Conservation (phyloP, 2,113 vertebrate genomes). For the Lepisosteus osseus region DNA sequence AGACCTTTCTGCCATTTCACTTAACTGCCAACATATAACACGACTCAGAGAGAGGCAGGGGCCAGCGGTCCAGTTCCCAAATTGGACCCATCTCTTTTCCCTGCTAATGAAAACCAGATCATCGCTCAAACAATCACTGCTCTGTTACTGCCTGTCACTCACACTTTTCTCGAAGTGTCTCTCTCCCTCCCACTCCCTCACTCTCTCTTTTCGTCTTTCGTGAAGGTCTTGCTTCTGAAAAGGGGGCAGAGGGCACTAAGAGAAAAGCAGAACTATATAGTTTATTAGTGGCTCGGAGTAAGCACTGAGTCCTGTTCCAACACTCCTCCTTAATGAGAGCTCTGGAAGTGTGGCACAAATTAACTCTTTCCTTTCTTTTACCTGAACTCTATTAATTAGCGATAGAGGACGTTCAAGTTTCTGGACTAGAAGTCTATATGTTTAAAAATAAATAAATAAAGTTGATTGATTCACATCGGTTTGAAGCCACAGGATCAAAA, state of each 20-base stretch:
- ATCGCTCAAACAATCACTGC: constrained; percentile 61
- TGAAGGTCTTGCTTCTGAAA: not conserved
- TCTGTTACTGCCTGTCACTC: constrained; percentile 63
- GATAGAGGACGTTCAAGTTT: too few species aligned
- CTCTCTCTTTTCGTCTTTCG: constrained; percentile 25
- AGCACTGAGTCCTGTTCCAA: too few species aligned
- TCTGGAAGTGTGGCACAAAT: too few species aligned
- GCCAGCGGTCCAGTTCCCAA: constrained; percentile 61
- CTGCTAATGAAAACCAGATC: constrained; percentile 78
- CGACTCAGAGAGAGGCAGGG: constrained; percentile 46
- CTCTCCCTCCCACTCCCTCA: constrained; percentile 25
- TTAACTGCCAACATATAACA: constrained; percentile 54
- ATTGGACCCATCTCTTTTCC: constrained; percentile 54
- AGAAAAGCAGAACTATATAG: not conserved
- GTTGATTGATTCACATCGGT: too few species aligned
- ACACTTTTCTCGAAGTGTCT: constrained; percentile 32
- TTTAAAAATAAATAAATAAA: too few species aligned
- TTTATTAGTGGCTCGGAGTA: not conserved
- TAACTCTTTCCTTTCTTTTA: too few species aligned
- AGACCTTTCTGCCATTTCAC: constrained; percentile 5
- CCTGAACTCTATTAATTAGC: too few species aligned
- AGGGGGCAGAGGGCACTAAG: too few species aligned
- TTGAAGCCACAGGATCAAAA: too few species aligned
- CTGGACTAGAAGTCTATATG: too few species aligned
- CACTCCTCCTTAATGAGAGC: too few species aligned